Base-by-base conservation (phyloP, 2,888 invertebrate genomes). In the Mesorhabditis sp. region DNA sequence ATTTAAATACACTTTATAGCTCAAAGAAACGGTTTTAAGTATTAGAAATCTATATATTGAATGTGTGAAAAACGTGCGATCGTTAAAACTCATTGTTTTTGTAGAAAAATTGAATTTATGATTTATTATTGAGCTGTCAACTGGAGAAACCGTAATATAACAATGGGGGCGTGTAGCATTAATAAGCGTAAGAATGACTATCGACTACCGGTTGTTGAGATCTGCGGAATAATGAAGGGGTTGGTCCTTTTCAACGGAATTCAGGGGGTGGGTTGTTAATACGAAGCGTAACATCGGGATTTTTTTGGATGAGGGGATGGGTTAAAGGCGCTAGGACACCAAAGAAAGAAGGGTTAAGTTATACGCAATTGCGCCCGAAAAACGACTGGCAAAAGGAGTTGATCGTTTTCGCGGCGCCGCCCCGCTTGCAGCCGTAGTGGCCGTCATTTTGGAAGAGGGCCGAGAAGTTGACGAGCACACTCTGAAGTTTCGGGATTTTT, bases 301-400 rank as follows among this genome's bases (percentile, higher is more conserved):
- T 50, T 13, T 50, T 13, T 50, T 2, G 7, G 58, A 50, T 50
- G 2, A 50, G 2, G 1, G 2, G 3, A 65, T 63, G 3, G 7
- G 2, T 7, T n/a, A 28, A n/a, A 63, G 3, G 7, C 15, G 63
- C 2, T 63, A 58, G 2, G 10, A 58, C 1, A 58, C n/a, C n/a
- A 13, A 15, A 13, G 7, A 28, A 63, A 63, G 63, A 2, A 28
- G n/a, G 15, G 15, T 28, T 13, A 15, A 15, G 2, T 28, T 65
- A 76, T 61, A 78, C 72, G 65, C 78, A 78, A 66, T 76, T 76
- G 45, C 70, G 69, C 10, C 76, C 76, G 62, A 78, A 74, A 42
- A 78, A 65, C 43, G 67, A 72, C 43, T 72, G 70, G 42, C 78
- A 78, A 44, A 78, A 69, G 15, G 71, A 71, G 45, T 78, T 78